phyloP scores from a whole-genome alignment of 2,888 invertebrate species.

The Oscheius onirici region DNA sequence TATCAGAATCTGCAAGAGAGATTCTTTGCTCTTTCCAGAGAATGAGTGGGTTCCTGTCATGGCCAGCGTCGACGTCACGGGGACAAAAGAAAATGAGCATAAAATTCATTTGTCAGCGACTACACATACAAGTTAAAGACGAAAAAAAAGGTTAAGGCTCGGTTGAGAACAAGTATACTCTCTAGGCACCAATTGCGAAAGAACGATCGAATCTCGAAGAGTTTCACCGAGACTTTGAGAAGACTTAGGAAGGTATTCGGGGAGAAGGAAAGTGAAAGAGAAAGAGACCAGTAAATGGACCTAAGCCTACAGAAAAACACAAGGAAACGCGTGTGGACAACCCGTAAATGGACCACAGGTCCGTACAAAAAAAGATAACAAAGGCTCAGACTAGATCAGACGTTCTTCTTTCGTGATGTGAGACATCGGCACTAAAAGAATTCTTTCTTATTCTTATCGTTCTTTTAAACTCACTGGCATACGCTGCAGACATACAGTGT shows the following conservation, averaged over 20 bases:
- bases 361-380: constrained; percentile 8
- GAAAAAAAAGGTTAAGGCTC: constrained; percentile 7
- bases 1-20: too few species aligned
- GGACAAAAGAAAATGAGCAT: constrained; percentile 1
- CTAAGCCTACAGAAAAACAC: constrained; percentile 17
- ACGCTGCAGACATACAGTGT: constrained; percentile 56
- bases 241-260: constrained; percentile 42
- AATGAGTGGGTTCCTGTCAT: too few species aligned
- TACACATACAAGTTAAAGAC: constrained; percentile 12
- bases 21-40: too few species aligned
- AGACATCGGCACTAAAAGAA: constrained; percentile 59
- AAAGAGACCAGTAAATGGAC: constrained; percentile 23
- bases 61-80: background rate
- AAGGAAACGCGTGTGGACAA: constrained; percentile 16
- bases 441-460: too few species aligned
- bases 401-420: constrained; percentile 65
- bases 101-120: constrained; percentile 17
- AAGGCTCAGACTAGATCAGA: constrained; percentile 56
- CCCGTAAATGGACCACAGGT: constrained; percentile 28
- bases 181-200: constrained; percentile 29
- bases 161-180: constrained; percentile 14
- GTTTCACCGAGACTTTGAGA: constrained; percentile 34
- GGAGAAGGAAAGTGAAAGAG: background rate
- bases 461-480: constrained; percentile 36
- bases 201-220: constrained; percentile 17